Conservation (phyloP, 2,113 vertebrate genomes). For the Eulemur macaco region DNA sequence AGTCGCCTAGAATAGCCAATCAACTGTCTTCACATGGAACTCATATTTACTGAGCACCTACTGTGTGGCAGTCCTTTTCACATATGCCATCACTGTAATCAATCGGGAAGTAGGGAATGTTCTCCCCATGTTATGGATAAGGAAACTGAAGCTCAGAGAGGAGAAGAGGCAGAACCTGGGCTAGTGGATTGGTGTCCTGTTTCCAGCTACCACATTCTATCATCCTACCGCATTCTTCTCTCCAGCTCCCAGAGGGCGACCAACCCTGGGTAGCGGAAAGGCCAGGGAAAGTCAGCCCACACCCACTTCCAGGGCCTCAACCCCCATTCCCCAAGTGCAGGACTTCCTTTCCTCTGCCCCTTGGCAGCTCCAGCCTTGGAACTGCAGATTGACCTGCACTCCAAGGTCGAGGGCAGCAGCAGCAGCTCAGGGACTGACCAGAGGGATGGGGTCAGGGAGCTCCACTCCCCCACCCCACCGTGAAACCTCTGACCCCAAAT, state of each 20-base stretch:
- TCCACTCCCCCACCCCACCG: not conserved
- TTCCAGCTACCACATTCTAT: not conserved
- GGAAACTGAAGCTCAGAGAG: not conserved
- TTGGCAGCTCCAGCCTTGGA: not conserved
- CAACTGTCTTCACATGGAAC: not conserved
- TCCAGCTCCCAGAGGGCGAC: not conserved
- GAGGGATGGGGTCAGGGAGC: not conserved
- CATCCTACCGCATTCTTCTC: not conserved
- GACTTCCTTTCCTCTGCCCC: not conserved
- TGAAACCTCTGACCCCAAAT: slow-evolving; percentile 31
- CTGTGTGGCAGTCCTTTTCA: not conserved
- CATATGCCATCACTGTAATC: not conserved
- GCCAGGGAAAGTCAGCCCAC: not conserved
- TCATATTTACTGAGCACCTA: not conserved
- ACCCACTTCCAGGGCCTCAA: not conserved
- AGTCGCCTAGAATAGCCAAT: not conserved
- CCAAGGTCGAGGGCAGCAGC: not conserved
- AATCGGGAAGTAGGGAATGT: not conserved
- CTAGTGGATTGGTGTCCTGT: not conserved
- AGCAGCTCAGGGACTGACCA: not conserved
- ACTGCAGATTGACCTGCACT: not conserved
- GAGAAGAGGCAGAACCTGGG: not conserved
- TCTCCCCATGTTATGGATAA: not conserved
- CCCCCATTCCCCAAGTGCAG: not conserved
- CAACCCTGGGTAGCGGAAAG: not conserved